Evolutionary conservation across 2,113 vertebrate genomes (phyloP).

Genomic region (Hoplias malabaricus): DNA sequence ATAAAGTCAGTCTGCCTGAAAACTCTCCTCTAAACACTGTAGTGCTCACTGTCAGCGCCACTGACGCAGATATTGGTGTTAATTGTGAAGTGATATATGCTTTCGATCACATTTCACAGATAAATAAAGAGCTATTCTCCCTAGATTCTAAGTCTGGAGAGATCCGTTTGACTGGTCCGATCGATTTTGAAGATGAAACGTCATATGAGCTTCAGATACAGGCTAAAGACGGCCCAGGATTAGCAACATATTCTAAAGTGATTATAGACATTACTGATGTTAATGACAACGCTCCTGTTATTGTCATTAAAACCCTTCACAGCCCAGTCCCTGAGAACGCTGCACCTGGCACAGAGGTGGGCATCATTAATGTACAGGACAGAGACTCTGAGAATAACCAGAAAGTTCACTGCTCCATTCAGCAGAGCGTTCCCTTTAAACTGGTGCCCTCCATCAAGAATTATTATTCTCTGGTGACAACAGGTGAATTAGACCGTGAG

Average conservation of each 20-base stretch:
- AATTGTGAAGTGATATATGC: constrained; percentile 28
- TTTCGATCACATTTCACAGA: constrained; percentile 63
- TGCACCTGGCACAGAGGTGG: constrained; percentile 58
- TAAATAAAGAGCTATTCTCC: constrained; percentile 42
- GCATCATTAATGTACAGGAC: constrained; percentile 68
- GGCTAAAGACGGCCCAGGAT: constrained; percentile 66
- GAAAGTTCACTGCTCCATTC: constrained; percentile 62
- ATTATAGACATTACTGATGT: constrained; percentile 59
- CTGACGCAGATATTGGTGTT: constrained; percentile 52
- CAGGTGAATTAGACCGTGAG: constrained; percentile 38
- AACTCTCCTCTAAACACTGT: constrained; percentile 31
- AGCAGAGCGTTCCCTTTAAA: constrained; percentile 62
- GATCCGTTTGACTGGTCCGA: background rate
- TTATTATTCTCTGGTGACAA: constrained; percentile 42
- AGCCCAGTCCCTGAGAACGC: constrained; percentile 59
- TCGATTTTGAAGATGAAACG: constrained; percentile 51
- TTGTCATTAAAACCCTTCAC: constrained; percentile 60
- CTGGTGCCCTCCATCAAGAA: constrained; percentile 61
- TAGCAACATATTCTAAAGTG: constrained; percentile 63
- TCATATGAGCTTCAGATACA: constrained; percentile 46
- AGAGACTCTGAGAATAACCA: constrained; percentile 64
- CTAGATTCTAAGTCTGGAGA: background rate
- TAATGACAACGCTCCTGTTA: constrained; percentile 53
- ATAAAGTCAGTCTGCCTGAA: constrained; percentile 45
- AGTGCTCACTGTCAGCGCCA: constrained; percentile 64